phyloP scores from a whole-genome alignment of 2,113 vertebrate genomes.

The Chloropsis cyanopogon region DNA sequence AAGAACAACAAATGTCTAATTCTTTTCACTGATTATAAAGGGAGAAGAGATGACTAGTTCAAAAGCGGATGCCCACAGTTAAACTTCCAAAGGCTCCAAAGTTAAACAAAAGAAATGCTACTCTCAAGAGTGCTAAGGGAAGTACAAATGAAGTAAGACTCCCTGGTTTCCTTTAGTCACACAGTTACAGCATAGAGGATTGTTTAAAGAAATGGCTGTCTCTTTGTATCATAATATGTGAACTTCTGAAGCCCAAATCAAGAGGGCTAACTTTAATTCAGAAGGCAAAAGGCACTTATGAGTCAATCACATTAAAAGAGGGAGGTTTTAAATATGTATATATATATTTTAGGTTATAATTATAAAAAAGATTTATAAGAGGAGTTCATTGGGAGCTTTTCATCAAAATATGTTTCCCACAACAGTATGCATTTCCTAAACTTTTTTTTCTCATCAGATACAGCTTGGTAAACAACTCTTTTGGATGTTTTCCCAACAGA shows the following conservation, averaged over 20 bases:
- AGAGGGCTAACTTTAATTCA: not conserved
- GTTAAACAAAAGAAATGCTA: not conserved
- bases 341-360: not conserved
- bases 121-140: not conserved
- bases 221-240: not conserved
- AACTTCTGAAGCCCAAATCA: not conserved
- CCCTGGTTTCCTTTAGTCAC: not conserved
- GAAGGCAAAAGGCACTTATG: not conserved
- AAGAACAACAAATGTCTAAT: not conserved
- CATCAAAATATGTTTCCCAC: not conserved
- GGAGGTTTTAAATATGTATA: rapidly evolving
- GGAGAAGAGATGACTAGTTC: not conserved
- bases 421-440: not conserved
- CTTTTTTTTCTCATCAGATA: not conserved
- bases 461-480: not conserved
- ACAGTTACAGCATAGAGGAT: not conserved
- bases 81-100: not conserved
- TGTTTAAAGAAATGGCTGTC: not conserved
- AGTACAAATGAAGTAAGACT: not conserved
- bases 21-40: not conserved
- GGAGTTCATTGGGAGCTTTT: not conserved
- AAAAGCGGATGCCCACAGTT: not conserved
- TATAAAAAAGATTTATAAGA: not conserved
- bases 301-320: not conserved
- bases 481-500: not conserved